Conservation (phyloP, 1,140 invertebrate genomes). For the Leptinotarsa lineolata region DNA sequence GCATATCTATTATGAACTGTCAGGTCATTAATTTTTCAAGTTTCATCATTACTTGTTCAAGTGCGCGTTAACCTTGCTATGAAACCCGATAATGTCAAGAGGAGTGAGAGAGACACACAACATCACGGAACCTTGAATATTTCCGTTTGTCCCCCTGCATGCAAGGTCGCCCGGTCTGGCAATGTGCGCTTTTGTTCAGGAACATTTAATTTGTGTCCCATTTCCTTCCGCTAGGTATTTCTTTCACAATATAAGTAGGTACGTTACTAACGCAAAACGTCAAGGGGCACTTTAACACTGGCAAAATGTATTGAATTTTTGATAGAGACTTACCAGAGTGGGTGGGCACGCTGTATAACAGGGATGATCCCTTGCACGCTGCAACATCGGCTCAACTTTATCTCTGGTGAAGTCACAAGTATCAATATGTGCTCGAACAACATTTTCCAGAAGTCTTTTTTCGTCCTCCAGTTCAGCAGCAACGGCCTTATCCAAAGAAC, state of each 20-base stretch:
- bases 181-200: conserved; percentile 26
- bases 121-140: conserved; percentile 53
- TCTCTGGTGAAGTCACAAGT: conserved; percentile 95
- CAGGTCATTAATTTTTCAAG: background rate
- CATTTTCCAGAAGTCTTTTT: conserved; percentile 77
- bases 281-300: background rate
- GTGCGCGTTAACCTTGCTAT: conserved; percentile 42
- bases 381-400: conserved; percentile 85
- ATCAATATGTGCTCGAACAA: conserved; percentile 89
- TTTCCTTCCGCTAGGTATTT: conserved; percentile 24
- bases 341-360: conserved; percentile 82
- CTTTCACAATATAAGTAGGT: conserved; percentile 23
- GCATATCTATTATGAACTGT: too few species aligned
- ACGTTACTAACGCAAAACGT: background rate
- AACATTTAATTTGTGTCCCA: conserved; percentile 27
- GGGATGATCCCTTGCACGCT: conserved; percentile 81
- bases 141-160: conserved; percentile 53
- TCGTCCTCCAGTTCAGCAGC: conserved; percentile 91
- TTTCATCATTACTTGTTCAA: conserved; percentile 18
- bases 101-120: conserved; percentile 38
- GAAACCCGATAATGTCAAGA: conserved; percentile 33
- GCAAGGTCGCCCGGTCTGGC: conserved; percentile 56
- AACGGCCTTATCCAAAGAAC: conserved; percentile 86
- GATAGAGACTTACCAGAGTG: conserved; percentile 69
- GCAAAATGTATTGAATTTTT: too few species aligned